Conservation (phyloP, 2,113 vertebrate genomes). For the Casuarius casuarius region DNA sequence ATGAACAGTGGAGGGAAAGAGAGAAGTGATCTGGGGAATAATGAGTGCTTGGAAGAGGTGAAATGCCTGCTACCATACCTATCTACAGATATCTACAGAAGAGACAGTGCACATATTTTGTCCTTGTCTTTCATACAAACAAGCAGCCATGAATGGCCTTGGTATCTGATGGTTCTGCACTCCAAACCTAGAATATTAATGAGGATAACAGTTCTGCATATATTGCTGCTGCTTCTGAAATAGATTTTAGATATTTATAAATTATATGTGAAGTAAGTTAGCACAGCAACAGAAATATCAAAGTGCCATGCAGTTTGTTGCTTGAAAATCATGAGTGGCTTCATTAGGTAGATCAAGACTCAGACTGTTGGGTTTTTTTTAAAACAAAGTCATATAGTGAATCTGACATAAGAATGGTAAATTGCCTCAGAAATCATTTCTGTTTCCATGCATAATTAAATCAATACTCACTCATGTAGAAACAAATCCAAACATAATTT, state of each 20-base stretch:
- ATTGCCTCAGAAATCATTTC: conserved; percentile 13
- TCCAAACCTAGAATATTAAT: neutral
- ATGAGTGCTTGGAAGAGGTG: neutral
- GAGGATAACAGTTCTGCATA: neutral
- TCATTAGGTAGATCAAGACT: conserved; percentile 33
- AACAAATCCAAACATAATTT: neutral
- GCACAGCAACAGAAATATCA: neutral
- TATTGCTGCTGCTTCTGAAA: neutral
- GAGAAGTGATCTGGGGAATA: neutral
- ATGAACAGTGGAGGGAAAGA: neutral
- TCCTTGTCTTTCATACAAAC: neutral
- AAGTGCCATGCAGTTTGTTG: neutral
- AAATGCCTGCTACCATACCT: neutral
- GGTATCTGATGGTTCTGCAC: neutral
- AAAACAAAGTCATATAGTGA: neutral
- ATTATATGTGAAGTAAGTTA: conserved; percentile 2
- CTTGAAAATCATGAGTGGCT: neutral
- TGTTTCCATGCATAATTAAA: conserved; percentile 15
- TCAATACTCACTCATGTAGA: neutral
- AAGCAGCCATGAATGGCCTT: neutral
- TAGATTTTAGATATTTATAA: neutral
- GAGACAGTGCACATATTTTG: neutral
- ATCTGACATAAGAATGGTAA: neutral
- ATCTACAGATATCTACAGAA: neutral
- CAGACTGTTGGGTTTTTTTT: neutral